Percentiles rank a stretch among this genome's conserved stretches.
phyloP scores from a whole-genome alignment of 1,140 invertebrate genomes.

The Drosophila repleta region DNA sequence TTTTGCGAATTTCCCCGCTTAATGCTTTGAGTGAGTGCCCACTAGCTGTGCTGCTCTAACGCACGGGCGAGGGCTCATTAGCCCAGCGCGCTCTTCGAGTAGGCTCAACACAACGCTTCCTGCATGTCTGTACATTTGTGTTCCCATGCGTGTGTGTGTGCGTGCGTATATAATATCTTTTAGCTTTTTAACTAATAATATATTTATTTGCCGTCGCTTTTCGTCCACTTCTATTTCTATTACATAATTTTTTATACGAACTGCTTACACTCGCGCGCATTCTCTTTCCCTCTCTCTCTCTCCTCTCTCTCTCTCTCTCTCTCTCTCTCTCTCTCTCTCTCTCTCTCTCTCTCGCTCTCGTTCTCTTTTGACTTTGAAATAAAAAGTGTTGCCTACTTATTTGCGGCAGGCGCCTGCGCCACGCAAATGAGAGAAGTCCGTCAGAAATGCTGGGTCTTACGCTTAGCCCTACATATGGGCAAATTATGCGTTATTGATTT shows the following conservation, averaged over 20 bases:
- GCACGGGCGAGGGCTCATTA: not conserved
- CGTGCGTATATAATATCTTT: constrained; percentile 56
- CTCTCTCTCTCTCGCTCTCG: constrained; percentile 7
- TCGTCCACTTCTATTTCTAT: constrained; percentile 58
- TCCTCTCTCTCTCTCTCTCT: constrained; percentile 9
- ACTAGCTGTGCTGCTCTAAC: constrained; percentile 50
- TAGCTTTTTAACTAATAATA: constrained; percentile 67
- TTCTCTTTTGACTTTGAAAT: constrained; percentile 74
- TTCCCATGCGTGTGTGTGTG: not conserved
- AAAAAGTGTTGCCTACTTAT: constrained; percentile 67
- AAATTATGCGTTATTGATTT: constrained; percentile 48
- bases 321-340: constrained; percentile 12
- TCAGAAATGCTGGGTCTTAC: not conserved
- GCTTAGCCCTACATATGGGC: constrained; percentile 25
- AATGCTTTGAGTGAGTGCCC: constrained; percentile 29
- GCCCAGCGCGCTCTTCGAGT: not conserved
- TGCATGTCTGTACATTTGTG: not conserved
- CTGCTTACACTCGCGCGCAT: constrained; percentile 17
- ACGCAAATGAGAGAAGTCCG: constrained; percentile 16
- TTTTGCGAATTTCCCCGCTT: not conserved
- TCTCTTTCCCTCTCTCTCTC: no score
- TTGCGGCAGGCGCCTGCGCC: constrained; percentile 65
- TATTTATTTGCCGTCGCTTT: constrained; percentile 69
- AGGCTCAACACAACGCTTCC: not conserved
- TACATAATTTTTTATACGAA: constrained; percentile 59